Base-by-base conservation (phyloP, 2,888 invertebrate species). In the Tenthredo scrophulariae region DNA sequence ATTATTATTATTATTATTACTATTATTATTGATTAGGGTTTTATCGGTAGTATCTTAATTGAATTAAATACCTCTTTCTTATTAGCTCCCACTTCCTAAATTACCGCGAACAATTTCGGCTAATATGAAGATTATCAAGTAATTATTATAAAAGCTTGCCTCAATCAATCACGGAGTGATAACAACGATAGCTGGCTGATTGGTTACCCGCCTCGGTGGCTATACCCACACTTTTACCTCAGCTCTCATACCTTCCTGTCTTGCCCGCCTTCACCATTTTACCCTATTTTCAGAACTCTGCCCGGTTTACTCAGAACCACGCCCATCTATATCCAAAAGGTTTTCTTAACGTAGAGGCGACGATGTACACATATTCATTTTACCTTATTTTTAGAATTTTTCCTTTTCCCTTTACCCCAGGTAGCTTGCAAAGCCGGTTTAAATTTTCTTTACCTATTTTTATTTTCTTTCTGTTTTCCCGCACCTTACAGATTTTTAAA, bases 141-240 rank as follows among this genome's bases (percentile, higher is more conserved):
- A 92, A 93, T 93, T 91, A 92, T 91, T 92, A 90, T 93, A 91
- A 93, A 91, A 92, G 92, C 92, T 86, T 86, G 67, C 85, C 86
- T 88, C 91, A 90, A 93, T 92, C 92, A 92, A 92, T 92, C 92
- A 92, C 91, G 84, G 85, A 85, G 85, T 88, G 91, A 91, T 91
- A 91, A 90, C 88, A 83, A 83, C 83, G 83, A 83, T 83, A 67
- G 83, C 83, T 37, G 70, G 83, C 83, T 83, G 70, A 65, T 83
- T 83, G 83, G 83, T 29, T 67, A 43, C 62, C 58, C 62, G 18
- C 77, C 77, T 50, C 50, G 77, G 37, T 22, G 15, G 18, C 22
- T 22, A 40, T 37, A 62, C 62, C 33, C n/a, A 50, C 29, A 75
- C 15, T n/a, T 46, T 26, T 26, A 46, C 75, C 26, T 58, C 18